phyloP scores from a whole-genome alignment of 2,888 invertebrate species.

The Patella caerulea region DNA sequence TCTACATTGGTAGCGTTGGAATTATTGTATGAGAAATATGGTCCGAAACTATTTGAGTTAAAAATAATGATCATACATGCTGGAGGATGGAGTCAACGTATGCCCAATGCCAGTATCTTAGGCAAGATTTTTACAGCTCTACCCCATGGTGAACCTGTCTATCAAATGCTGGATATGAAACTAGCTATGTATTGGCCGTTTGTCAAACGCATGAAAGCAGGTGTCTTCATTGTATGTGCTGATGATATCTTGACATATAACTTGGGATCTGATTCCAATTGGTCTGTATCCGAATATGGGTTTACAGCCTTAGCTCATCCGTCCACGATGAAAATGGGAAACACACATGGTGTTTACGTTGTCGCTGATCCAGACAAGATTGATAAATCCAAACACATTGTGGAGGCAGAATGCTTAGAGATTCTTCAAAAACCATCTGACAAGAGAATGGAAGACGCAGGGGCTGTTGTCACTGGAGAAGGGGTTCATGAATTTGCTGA shows the following conservation, averaged over 20 bases:
- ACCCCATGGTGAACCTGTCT: constrained; percentile 67
- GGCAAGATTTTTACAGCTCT: constrained; percentile 73
- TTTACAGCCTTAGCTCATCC: constrained; percentile 73
- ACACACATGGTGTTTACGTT: constrained; percentile 73
- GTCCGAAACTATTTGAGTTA: constrained; percentile 54
- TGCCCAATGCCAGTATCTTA: constrained; percentile 72
- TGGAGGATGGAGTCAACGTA: constrained; percentile 73
- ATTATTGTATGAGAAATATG: constrained; percentile 59
- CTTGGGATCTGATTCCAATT: constrained; percentile 45
- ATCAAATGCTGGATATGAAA: constrained; percentile 73
- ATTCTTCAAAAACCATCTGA: constrained; percentile 73
- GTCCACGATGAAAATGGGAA: constrained; percentile 69
- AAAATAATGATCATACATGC: constrained; percentile 72
- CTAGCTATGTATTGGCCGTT: constrained; percentile 72
- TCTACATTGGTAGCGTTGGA: constrained; percentile 70
- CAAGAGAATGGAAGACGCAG: constrained; percentile 66
- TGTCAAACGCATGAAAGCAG: constrained; percentile 67
- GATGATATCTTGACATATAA: constrained; percentile 72
- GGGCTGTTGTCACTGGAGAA: constrained; percentile 61
- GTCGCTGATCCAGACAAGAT: constrained; percentile 53
- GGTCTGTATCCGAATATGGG: constrained; percentile 60
- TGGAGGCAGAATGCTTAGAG: constrained; percentile 63
- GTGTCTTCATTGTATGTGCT: constrained; percentile 72
- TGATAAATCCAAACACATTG: constrained; percentile 45
- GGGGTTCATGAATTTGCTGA: constrained; percentile 43